Evolutionary conservation across 1,140 invertebrate species (phyloP), one percentile per base, ranked within the genome.

Genomic region (Drosophila repletoides): DNA sequence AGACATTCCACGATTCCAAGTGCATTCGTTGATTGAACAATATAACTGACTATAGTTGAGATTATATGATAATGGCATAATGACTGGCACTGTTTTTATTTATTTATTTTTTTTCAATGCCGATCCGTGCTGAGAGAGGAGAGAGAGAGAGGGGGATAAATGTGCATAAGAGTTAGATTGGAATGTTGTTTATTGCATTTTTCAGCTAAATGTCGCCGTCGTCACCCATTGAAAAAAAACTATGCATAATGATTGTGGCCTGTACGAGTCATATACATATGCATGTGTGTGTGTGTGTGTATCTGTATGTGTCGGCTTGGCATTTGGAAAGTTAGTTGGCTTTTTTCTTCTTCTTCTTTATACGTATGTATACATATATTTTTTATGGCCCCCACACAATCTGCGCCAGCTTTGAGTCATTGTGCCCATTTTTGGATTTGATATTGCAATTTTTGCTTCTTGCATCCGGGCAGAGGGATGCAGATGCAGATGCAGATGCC

Each of bases 131-230:
- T 21, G 24, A 36, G 49, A 51, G 22, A 31, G 28, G n/a, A n/a
- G n/a, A n/a, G n/a, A n/a, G n/a, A n/a, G n/a, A n/a, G 17, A 10
- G 15, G 41, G 29, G 26, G 29, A 41, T 45, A 34, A 43, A 56
- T 63, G 31, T 51, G 51, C 43, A 46, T 66, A 61, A 45, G 59
- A 68, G 61, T 76, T 71, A 64, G 72, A 72, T 83, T 76, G 76
- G 77, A 83, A 81, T 81, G 77, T 69, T 83, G 77, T 81, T 81
- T 83, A 81, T 81, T 81, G 76, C 76, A 81, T 80, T 80, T 73
- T 61, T 75, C 52, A 74, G 66, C 56, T 80, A 81, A 80, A 75
- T 80, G 76, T 72, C 76, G 76, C 38, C 58, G 58, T 68, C 69
- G 59, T 59, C 76, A 67, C 31, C 71, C 58, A 69, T 60, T 79